A percentile compares a stretch with the other conserved stretches of the same genome.
These are phyloP conservation scores for Heliconius melpomene DNA, from an alignment of 1,140 invertebrate species.

Conservation along the genomic window DNA sequence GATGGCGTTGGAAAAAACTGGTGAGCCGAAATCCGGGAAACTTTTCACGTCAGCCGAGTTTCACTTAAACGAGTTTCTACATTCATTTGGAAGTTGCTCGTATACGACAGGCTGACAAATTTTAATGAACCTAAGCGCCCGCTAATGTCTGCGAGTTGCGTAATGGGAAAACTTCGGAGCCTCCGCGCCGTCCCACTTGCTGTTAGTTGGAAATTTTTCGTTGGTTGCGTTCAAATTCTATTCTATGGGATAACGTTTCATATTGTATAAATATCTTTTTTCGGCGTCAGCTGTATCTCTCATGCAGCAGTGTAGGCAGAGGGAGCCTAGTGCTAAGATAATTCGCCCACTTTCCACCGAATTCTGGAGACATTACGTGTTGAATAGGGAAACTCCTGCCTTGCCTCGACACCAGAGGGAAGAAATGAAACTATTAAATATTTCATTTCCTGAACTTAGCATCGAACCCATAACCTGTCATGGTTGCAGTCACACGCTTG, in stretches of 20 bases:
- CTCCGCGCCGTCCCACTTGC: constrained; percentile 44
- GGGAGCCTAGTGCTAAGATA: too few relatives aligned
- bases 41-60: constrained; percentile 78
- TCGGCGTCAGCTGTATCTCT: neutral
- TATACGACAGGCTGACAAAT: constrained; percentile 79
- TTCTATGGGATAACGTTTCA: too few relatives aligned
- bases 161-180: constrained; percentile 77
- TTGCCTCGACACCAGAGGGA: too few relatives aligned
- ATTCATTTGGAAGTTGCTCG: constrained; percentile 77
- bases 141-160: constrained; percentile 74
- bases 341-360: too few relatives aligned
- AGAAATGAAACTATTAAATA: too few relatives aligned
- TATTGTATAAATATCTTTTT: too few relatives aligned
- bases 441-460: too few relatives aligned
- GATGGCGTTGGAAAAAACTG: constrained; percentile 73
- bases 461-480: too few relatives aligned
- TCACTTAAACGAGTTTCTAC: constrained; percentile 78
- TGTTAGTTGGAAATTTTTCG: constrained; percentile 44
- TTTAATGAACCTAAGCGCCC: constrained; percentile 78
- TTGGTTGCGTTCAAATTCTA: constrained; percentile 18
- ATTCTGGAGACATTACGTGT: too few relatives aligned
- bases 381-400: too few relatives aligned
- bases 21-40: constrained; percentile 68
- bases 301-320: too few relatives aligned
- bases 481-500: too few relatives aligned